Evolutionary conservation across 2,888 invertebrate genomes (phyloP).

Genomic region (Chironomus tentans): DNA sequence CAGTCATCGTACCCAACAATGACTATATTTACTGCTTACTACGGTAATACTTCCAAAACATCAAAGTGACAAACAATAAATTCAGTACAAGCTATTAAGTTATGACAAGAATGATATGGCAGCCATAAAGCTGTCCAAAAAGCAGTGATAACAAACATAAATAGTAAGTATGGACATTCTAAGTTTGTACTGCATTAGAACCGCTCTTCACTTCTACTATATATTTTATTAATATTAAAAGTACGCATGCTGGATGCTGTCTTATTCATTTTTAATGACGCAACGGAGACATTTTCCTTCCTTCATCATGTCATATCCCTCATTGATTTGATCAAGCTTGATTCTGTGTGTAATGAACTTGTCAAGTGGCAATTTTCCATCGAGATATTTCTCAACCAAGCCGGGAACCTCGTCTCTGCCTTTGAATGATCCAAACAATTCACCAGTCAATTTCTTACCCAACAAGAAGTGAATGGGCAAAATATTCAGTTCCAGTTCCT

Average conservation of each 20-base stretch:
- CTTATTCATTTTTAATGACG: constrained; percentile 36
- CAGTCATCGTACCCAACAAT: too few species aligned
- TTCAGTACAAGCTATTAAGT: too few species aligned
- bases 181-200: too few species aligned
- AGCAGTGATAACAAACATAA: too few species aligned
- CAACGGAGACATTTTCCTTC: constrained; percentile 53
- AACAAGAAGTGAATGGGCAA: constrained; percentile 92
- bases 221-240: too few species aligned
- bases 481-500: constrained; percentile 87
- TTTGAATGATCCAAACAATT: constrained; percentile 85
- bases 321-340: constrained; percentile 67
- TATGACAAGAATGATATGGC: too few species aligned
- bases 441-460: constrained; percentile 86
- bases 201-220: too few species aligned
- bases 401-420: constrained; percentile 82
- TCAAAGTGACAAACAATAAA: too few species aligned
- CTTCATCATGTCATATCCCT: constrained; percentile 80
- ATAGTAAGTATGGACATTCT: too few species aligned
- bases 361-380: constrained; percentile 69
- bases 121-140: too few species aligned
- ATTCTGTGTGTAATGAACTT: constrained; percentile 75
- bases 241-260: background rate
- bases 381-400: constrained; percentile 68
- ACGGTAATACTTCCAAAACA: too few species aligned
- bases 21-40: too few species aligned